Conservation (phyloP, 1,140 invertebrate genomes). For the Spodoptera frugiperda region DNA sequence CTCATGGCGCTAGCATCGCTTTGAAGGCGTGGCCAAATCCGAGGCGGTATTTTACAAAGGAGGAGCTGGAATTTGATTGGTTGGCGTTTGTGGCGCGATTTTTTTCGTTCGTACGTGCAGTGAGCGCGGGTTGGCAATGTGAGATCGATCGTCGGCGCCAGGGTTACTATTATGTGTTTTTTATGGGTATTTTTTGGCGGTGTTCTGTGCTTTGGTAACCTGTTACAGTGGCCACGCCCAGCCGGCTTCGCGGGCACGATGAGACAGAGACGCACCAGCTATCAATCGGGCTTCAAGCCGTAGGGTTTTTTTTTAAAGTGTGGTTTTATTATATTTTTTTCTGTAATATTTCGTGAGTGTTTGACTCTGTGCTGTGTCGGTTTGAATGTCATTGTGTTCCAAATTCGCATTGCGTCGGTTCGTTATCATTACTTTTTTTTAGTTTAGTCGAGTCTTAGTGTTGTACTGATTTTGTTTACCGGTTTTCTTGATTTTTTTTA, state of each 20-base stretch:
- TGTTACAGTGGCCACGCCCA: conserved; percentile 80
- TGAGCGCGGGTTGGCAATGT: conserved; percentile 73
- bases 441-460: not conserved
- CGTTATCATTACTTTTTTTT: not conserved
- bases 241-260: conserved; percentile 66
- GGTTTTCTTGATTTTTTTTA: not conserved
- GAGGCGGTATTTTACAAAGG: conserved; percentile 65
- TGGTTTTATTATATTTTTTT: conserved; percentile 66
- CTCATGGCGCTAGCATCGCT: conserved; percentile 68
- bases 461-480: not conserved
- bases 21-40: conserved; percentile 59
- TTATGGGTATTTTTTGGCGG: conserved; percentile 85
- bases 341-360: conserved; percentile 67
- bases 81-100: conserved; percentile 67
- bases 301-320: conserved; percentile 75
- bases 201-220: conserved; percentile 77
- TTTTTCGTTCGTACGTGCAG: conserved; percentile 76
- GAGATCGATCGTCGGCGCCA: conserved; percentile 77
- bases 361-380: conserved; percentile 67
- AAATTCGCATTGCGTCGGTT: conserved; percentile 12
- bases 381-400: conserved; percentile 47
- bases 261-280: conserved; percentile 66
- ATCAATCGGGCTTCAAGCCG: conserved; percentile 77
- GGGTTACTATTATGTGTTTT: conserved; percentile 83
- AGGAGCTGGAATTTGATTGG: conserved; percentile 64